Conservation (phyloP, 1,140 invertebrate species). For the Linepithema humile region DNA sequence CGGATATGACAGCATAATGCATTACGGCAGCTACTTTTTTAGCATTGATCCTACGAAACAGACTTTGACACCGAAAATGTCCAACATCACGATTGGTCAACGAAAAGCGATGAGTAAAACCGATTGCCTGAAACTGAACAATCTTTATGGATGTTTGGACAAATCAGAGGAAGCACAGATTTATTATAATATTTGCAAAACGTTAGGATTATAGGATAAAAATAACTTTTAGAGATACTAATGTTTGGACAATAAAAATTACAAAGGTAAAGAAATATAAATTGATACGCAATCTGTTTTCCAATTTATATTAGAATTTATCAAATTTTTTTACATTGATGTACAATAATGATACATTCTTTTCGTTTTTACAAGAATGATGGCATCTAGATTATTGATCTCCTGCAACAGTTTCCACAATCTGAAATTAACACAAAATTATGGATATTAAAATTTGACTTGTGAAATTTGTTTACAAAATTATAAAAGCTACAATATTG, state of each 20-base stretch:
- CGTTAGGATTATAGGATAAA: background rate
- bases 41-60: background rate
- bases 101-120: constrained; percentile 33
- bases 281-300: background rate
- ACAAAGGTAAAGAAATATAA: background rate
- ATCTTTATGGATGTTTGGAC: constrained; percentile 15
- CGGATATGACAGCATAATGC: constrained; percentile 30
- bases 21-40: constrained; percentile 28
- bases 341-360: constrained; percentile 8
- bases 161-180: background rate
- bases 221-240: background rate
- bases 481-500: background rate
- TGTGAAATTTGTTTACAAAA: constrained; percentile 85
- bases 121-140: constrained; percentile 3
- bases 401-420: constrained; percentile 94
- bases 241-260: background rate
- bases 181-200: constrained; percentile 9
- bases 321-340: background rate
- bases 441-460: constrained; percentile 87
- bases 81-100: background rate
- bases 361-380: constrained; percentile 97
- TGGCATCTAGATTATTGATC: constrained; percentile 94
- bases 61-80: constrained; percentile 1
- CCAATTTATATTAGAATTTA: background rate
- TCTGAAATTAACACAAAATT: constrained; percentile 83